Conservation (phyloP, 2,113 vertebrate genomes). For the Camarhynchus parvulus region DNA sequence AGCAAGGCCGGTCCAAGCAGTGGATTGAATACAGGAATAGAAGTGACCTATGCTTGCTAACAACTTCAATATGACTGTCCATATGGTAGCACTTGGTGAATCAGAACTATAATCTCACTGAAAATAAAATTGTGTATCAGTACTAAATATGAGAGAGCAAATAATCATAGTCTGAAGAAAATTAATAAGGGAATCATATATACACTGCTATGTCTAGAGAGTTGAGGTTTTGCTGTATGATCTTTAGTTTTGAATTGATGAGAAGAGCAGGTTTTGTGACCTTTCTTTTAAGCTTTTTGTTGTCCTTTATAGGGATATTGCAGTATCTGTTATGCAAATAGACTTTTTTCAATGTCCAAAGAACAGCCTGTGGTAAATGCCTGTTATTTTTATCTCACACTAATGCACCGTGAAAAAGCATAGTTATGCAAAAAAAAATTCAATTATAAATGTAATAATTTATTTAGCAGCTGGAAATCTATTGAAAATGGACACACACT, state of each 20-base stretch:
- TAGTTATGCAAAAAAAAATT: not conserved
- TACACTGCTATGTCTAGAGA: not conserved
- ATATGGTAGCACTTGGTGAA: not conserved
- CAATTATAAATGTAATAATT: slow-evolving; percentile 32
- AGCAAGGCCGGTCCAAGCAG: not conserved
- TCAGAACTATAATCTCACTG: not conserved
- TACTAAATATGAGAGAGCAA: not conserved
- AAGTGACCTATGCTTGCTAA: not conserved
- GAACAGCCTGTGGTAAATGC: slow-evolving; percentile 1
- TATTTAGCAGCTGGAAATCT: slow-evolving; percentile 36
- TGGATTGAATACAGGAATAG: not conserved
- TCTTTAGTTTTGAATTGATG: not conserved
- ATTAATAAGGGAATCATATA: not conserved
- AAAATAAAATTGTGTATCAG: not conserved
- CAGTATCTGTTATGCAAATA: not conserved
- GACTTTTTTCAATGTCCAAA: not conserved
- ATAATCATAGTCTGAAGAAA: not conserved
- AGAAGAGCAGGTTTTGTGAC: not conserved
- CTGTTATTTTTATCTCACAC: slow-evolving; percentile 30
- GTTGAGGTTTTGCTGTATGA: not conserved
- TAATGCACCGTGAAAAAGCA: slow-evolving; percentile 17
- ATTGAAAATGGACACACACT: slow-evolving; percentile 3
- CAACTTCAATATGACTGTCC: not conserved
- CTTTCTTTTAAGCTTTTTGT: not conserved
- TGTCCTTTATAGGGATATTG: not conserved